Evolutionary conservation across 2,113 vertebrate genomes (phyloP).

Genomic region (Kryptolebias marmoratus): DNA sequence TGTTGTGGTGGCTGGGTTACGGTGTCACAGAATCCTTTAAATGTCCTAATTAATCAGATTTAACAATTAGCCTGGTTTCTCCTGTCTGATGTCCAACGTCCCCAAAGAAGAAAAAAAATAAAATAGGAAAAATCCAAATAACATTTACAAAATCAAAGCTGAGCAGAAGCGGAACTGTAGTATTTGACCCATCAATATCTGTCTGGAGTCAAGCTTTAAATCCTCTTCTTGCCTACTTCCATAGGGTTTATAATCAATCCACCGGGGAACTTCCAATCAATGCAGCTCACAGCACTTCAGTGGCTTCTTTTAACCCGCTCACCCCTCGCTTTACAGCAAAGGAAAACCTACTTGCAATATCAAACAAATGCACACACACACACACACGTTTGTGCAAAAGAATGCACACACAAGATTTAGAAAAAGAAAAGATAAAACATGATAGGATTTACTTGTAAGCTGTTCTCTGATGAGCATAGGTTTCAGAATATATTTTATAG

Average conservation of each 20-base stretch:
- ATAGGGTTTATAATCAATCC: conserved; percentile 67
- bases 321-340: conserved; percentile 29
- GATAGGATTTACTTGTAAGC: not conserved
- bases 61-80: conserved; percentile 9
- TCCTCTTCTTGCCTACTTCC: conserved; percentile 60
- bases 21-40: not conserved
- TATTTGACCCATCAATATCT: conserved; percentile 50
- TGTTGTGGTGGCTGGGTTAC: not conserved
- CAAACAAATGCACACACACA: conserved; percentile 9
- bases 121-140: conserved; percentile 8
- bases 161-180: conserved; percentile 29
- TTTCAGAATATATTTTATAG: no score
- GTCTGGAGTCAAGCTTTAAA: conserved; percentile 55
- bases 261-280: conserved; percentile 67
- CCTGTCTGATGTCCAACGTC: not conserved
- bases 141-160: conserved; percentile 43
- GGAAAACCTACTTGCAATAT: conserved; percentile 10
- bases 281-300: conserved; percentile 68
- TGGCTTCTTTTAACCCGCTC: conserved; percentile 58
- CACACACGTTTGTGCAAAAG: not conserved
- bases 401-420: not conserved
- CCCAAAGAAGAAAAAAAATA: not conserved
- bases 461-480: not conserved
- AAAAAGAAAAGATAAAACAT: not conserved
- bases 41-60: not conserved